Conservation (phyloP, 2,888 invertebrate genomes). For the Microdon myrmicae region DNA sequence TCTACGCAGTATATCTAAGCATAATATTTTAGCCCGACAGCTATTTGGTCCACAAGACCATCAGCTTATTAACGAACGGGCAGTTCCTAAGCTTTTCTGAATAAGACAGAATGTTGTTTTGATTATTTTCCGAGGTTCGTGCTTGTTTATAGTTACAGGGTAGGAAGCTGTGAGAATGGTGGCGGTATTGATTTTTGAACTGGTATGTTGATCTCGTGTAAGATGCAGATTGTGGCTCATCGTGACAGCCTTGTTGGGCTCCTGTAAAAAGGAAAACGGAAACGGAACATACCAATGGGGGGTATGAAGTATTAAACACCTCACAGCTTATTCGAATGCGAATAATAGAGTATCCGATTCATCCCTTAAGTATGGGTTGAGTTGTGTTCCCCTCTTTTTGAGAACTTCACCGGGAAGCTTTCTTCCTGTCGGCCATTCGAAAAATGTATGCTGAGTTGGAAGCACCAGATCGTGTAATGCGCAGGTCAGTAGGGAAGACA, state of each 20-base stretch:
- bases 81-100: slow-evolving; percentile 46
- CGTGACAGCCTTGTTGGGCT: too few relatives aligned
- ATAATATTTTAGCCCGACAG: slow-evolving; percentile 25
- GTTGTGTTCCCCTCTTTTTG: slow-evolving; percentile 2
- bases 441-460: slow-evolving; percentile 21
- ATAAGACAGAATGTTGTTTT: slow-evolving; percentile 49
- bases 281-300: too few relatives aligned
- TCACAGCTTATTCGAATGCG: too few relatives aligned
- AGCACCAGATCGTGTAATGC: slow-evolving; percentile 18
- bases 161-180: too few relatives aligned
- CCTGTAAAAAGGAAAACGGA: too few relatives aligned
- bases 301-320: too few relatives aligned
- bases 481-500: slow-evolving; percentile 33
- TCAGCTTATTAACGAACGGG: slow-evolving; percentile 20
- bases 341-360: too few relatives aligned
- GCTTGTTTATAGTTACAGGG: slow-evolving; percentile 47
- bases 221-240: too few relatives aligned
- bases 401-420: slow-evolving; percentile 8
- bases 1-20: slow-evolving; percentile 25
- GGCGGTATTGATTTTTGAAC: too few relatives aligned
- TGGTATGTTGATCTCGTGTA: too few relatives aligned
- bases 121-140: too few relatives aligned
- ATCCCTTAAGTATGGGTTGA: slow-evolving; percentile 7
- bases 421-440: slow-evolving; percentile 12
- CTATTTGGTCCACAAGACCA: slow-evolving; percentile 35